A percentile compares a stretch with the other conserved stretches of the same genome.
These are phyloP conservation scores for Aleadryas rufinucha DNA, from an alignment of 2,113 vertebrate genomes.

Conservation along the genomic window DNA sequence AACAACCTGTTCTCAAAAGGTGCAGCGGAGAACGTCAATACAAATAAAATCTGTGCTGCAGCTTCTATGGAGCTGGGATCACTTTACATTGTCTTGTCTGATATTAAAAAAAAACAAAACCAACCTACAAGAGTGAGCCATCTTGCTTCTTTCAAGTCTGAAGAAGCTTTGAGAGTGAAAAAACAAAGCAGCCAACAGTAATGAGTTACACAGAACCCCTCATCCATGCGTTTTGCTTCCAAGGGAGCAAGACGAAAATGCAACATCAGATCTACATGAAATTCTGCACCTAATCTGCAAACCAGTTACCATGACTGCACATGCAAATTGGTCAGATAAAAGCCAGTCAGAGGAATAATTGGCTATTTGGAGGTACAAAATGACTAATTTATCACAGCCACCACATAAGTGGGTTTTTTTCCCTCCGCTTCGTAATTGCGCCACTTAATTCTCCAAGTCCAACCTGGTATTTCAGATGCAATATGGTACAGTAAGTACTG, in stretches of 20 bases:
- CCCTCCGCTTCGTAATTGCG: neutral
- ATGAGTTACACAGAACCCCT: neutral
- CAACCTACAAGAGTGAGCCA: neutral
- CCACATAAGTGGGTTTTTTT: constrained; percentile 9
- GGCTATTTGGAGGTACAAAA: constrained; percentile 61
- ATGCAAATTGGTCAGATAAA: constrained; percentile 65
- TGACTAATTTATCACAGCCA: constrained; percentile 59
- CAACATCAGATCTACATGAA: constrained; percentile 34
- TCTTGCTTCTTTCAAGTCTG: neutral
- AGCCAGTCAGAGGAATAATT: constrained; percentile 61
- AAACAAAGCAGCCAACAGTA: neutral
- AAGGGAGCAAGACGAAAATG: neutral
- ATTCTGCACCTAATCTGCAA: constrained; percentile 48
- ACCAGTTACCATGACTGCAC: constrained; percentile 66
- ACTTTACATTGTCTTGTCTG: neutral
- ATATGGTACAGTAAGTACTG: neutral
- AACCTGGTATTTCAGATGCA: neutral
- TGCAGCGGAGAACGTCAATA: neutral
- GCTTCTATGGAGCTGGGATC: neutral
- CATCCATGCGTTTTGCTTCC: neutral
- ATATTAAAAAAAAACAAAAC: neutral
- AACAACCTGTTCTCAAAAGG: neutral
- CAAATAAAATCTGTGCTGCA: constrained; percentile 13
- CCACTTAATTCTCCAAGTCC: constrained; percentile 25
- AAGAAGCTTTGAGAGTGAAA: neutral